Evolutionary conservation across 1,140 invertebrate genomes (phyloP).

Genomic region (Gryon sp.): DNA sequence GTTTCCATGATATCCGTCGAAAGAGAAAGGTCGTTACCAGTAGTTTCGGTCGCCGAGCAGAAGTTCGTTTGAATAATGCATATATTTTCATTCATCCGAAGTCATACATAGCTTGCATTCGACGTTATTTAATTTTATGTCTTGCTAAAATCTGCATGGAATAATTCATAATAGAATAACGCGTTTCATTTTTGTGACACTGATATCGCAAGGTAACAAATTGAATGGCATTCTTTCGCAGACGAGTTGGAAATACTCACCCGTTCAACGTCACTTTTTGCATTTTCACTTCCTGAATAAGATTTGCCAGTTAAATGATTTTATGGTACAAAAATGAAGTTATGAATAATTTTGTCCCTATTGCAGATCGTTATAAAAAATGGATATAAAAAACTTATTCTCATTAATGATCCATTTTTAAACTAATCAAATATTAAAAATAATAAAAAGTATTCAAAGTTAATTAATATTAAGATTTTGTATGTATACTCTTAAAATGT

Average conservation of each 20-base stretch:
- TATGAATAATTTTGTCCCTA: background rate
- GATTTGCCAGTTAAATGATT: slow-evolving; percentile 17
- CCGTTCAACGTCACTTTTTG: slow-evolving; percentile 1
- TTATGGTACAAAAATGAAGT: background rate
- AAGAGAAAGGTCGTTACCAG: slow-evolving; percentile 36
- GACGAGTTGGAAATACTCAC: slow-evolving; percentile 8
- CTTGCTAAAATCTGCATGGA: slow-evolving; percentile 42
- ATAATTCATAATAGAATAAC: slow-evolving; percentile 42
- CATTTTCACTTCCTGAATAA: slow-evolving; percentile 10
- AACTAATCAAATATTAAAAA: too few species aligned
- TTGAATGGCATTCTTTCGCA: slow-evolving; percentile 25
- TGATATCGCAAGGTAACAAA: slow-evolving; percentile 2
- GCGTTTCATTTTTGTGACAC: slow-evolving; percentile 12
- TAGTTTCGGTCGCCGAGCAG: slow-evolving; percentile 43
- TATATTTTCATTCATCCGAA: slow-evolving; percentile 46
- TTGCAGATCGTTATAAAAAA: background rate
- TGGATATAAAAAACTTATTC: too few species aligned
- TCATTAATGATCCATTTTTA: too few species aligned
- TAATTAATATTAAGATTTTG: too few species aligned
- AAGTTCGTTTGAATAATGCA: slow-evolving; percentile 52
- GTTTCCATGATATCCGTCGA: slow-evolving; percentile 32
- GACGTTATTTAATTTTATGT: slow-evolving; percentile 54
- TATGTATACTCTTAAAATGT: too few species aligned
- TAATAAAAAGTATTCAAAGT: too few species aligned
- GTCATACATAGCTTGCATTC: slow-evolving; percentile 36